Conservation (phyloP, 2,113 vertebrate species). For the Mus spicilegus region DNA sequence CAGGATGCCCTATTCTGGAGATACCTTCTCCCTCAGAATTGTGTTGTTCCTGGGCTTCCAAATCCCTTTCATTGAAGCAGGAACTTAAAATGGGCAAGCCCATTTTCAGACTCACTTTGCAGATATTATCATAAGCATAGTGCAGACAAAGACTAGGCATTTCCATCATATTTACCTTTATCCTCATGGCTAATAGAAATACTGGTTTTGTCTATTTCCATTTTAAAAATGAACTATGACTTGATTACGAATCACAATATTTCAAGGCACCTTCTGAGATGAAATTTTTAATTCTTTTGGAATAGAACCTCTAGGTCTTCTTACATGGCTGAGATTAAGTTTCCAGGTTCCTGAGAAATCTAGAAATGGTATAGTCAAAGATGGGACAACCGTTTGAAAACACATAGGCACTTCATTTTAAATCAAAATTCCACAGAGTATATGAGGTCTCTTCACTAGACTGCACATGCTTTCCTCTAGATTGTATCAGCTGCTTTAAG, state of each 20-base stretch:
- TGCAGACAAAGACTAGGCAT: neutral
- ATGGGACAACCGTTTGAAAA: neutral
- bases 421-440: neutral
- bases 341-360: neutral
- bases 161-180: neutral
- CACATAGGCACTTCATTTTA: slow-evolving; percentile 23
- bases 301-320: neutral
- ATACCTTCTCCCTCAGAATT: too few relatives aligned
- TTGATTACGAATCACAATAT: neutral
- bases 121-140: neutral
- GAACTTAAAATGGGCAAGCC: neutral
- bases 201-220: neutral
- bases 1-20: too few relatives aligned
- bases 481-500: slow-evolving; percentile 17
- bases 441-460: neutral
- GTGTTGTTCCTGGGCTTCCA: too few relatives aligned
- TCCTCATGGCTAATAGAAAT: neutral
- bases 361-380: slow-evolving; percentile 17
- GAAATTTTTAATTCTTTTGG: neutral
- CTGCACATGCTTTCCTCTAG: neutral
- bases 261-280: neutral
- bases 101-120: neutral
- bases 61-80: too few relatives aligned
- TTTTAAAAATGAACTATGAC: neutral
- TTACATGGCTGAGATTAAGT: neutral